Evolutionary conservation across 1,140 invertebrate genomes (phyloP), one percentile per base, ranked within the genome.

Genomic region (Ganaspis sp.): DNA sequence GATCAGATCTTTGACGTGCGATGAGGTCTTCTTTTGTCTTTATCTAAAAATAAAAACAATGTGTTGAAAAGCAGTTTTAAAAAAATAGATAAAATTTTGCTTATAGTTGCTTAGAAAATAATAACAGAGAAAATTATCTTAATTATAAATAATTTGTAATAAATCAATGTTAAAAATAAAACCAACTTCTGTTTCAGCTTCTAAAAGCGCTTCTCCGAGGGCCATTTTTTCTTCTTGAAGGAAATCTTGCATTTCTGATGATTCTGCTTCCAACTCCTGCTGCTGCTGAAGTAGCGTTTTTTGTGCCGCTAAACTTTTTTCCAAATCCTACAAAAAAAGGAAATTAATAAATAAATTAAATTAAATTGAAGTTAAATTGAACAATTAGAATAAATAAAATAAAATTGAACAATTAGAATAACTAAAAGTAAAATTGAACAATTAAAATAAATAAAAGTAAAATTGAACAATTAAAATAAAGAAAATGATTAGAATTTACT

Each of bases 191-290:
- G 84, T 83, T 90, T 97, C 96, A 8, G 94, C 90, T 75, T 97
- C 96, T 29, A 94, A 93, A 21, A 97, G 89, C 0, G 95, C 94
- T 83, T 96, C 96, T 15, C 92, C 92, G 74, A 96, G 87, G 1
- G 94, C 93, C 1, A 92, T 91, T 88, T 96, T 96, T 85, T 96
- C 95, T 64, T 94, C 93, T 87, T 95, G 94, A 74, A 97, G 91
- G 78, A 96, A 96, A 76, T 96, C 95, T 85, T 95, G 94, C 83
- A 96, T 89, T 85, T 96, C 95, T 3, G 92, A 91, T 8, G 94
- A 94, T 83, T 96, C 95, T 4, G 91, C 91, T 84, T 96, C 94
- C 1, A 93, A 87, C 83, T 95, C 94, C 70, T 94, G 93, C 72
- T 95, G 94, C 78, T 95, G 95, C 81, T 95, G 94, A 1, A 94